Evolutionary conservation across 2,113 vertebrate genomes (phyloP).

Genomic region (Halcyon senegalensis): DNA sequence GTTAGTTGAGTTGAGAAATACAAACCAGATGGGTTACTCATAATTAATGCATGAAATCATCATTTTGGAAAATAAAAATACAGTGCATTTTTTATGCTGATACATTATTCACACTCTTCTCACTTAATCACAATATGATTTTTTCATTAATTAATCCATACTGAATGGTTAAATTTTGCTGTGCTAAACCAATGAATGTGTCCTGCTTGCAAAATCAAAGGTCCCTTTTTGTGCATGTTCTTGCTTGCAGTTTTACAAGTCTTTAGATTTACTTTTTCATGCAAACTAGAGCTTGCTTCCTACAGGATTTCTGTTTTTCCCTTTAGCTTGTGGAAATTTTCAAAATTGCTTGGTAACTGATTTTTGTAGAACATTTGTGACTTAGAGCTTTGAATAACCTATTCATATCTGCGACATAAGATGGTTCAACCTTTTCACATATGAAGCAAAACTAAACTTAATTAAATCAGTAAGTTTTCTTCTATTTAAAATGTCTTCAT

Average conservation of each 20-base stretch:
- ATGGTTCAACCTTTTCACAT: neutral
- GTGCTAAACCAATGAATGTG: conserved; percentile 59
- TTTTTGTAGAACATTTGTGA: neutral
- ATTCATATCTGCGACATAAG: neutral
- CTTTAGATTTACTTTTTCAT: conserved; percentile 54
- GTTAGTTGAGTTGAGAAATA: conserved; percentile 85
- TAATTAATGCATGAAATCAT: conserved; percentile 86
- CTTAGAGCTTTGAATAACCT: conserved; percentile 7
- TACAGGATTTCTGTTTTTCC: conserved; percentile 71
- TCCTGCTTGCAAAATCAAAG: conserved; percentile 58
- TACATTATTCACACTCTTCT: conserved; percentile 56
- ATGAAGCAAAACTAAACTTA: neutral
- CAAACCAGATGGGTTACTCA: conserved; percentile 71
- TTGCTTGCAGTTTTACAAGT: conserved; percentile 67
- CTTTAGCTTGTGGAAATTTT: conserved; percentile 7
- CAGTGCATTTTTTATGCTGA: conserved; percentile 38
- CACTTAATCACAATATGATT: conserved; percentile 65
- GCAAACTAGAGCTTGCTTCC: conserved; percentile 76
- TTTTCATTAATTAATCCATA: conserved; percentile 69
- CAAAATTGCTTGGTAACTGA: neutral
- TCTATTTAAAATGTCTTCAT: neutral
- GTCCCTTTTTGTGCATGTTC: conserved; percentile 69
- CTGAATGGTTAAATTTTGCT: conserved; percentile 65
- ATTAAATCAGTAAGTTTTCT: neutral
- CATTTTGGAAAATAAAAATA: conserved; percentile 66